phyloP scores from a whole-genome alignment of 2,113 vertebrate genomes.

The Suncus etruscus region DNA sequence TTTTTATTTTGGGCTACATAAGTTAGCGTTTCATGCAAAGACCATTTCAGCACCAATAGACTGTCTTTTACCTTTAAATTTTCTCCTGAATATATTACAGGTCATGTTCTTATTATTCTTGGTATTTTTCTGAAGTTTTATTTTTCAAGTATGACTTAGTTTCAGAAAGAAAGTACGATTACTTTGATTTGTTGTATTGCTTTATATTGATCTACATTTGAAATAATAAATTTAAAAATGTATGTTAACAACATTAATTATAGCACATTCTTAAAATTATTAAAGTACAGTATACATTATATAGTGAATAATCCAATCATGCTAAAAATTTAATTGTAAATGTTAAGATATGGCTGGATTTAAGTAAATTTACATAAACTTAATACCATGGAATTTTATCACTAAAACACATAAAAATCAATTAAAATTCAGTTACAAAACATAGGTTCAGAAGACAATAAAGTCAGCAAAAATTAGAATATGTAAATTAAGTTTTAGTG shows the following conservation, averaged over 20 bases:
- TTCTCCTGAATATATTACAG: too few species aligned
- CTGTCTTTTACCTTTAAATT: too few species aligned
- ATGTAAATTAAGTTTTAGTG: neutral
- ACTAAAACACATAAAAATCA: neutral
- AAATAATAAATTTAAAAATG: neutral
- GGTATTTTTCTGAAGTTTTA: too few species aligned
- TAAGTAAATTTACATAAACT: neutral
- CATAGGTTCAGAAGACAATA: neutral
- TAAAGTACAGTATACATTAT: neutral
- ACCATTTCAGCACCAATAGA: too few species aligned
- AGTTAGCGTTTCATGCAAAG: too few species aligned
- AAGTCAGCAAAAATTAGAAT: neutral
- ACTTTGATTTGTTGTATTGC: neutral
- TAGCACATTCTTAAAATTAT: neutral
- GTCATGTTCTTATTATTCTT: too few species aligned
- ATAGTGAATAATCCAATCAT: neutral
- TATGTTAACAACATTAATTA: neutral
- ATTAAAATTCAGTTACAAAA: neutral
- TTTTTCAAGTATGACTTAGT: too few species aligned
- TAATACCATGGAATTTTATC: neutral
- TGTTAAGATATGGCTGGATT: neutral
- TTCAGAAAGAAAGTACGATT: too few species aligned
- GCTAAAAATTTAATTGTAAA: neutral
- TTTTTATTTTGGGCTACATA: too few species aligned
- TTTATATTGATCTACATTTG: neutral